Base-by-base conservation (phyloP, 2,888 invertebrate genomes). In the Tuta absoluta region DNA sequence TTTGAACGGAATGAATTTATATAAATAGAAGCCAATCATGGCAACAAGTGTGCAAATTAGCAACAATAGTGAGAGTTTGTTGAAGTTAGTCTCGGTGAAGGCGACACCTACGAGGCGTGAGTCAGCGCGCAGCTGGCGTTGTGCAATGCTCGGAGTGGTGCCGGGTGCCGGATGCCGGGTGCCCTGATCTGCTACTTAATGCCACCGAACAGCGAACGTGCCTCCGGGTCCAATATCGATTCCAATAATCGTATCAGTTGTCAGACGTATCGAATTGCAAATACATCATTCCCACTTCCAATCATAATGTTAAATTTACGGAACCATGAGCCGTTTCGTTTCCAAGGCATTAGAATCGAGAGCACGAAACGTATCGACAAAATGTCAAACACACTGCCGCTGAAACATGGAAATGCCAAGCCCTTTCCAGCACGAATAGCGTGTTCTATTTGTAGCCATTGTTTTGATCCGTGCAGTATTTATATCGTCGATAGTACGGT, bases 71-170 rank as follows among this genome's bases (percentile, higher is more conserved):
- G 66, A 69, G 71, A 77, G 70, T 71, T 78, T 68, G 66, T 65
- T 67, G 68, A 74, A 78, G 78, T 75, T 72, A 74, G 72, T 75
- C 75, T 73, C 65, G 66, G 72, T 41, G 58, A 38, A 58, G 45
- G 70, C 64, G 72, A 81, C 84, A 85, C 86, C 86, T 84, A 86
- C 86, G 73, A 69, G 65, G 38, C 62, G 67, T 88, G 87, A 88
- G 74, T 89, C 86, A 88, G 70, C 72, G 74, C 79, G 81, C 87
- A 87, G 84, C 87, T 88, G 86, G 84, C 75, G 76, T 87, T 85
- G 76, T 76, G 80, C 74, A 81, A 80, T 69, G 68, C 64, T 66
- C 63, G 51, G 66, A 33, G 33, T 10, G 10, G 10, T 33, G 33
- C 33, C 33, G 33, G 33, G n/a, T 41, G 41, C 45, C 17, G 10